Evolutionary conservation across 2,888 invertebrate species (phyloP), one percentile per base, ranked within the genome.

Genomic region (Platynereis dumerilii): DNA sequence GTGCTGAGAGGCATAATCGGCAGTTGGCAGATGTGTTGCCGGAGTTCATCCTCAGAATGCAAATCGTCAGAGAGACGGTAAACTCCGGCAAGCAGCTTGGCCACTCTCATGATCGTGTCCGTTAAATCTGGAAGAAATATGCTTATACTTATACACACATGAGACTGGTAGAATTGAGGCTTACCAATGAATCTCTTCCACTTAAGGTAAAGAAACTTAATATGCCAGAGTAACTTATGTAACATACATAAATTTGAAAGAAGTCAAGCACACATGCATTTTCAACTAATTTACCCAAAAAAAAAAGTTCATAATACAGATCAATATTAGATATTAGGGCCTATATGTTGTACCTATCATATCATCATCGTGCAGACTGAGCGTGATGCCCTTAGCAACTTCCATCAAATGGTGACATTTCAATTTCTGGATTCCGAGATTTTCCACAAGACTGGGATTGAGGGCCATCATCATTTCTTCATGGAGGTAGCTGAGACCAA

Each of bases 11-110:
- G 80, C 34, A 82, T 74, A 53, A 80, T 76, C 28, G 70, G 70
- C 66, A 80, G 65, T 12, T 64, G 60, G 61, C 70, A 71, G 29
- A 83, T 69, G 2, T 66, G 69, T 17, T 72, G 69, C 27, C 79
- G 68, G 28, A 78, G 66, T 1, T 70, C 69, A 29, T 75, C 74
- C 64, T 80, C 76, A 26, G 44, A 59, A 28, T 77, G 75, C 29
- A 79, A 76, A 61, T 81, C 80, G 65, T 81, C 80, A 64, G 82
- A 67, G 58, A 76, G 78, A 3, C 80, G 75, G 65, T 80, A 79
- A 28, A 83, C 72, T 70, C 82, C 80, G 1, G 78, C 78, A 56
- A 83, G 68, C 82, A 82, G 82, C 61, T 78, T 78, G 20, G 79
- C 70, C 15, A 77, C 60, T 10, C 29, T 29, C 39, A 44, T 29